Base-by-base conservation (phyloP, 2,888 invertebrate species). In the Deroplatys truncata region DNA sequence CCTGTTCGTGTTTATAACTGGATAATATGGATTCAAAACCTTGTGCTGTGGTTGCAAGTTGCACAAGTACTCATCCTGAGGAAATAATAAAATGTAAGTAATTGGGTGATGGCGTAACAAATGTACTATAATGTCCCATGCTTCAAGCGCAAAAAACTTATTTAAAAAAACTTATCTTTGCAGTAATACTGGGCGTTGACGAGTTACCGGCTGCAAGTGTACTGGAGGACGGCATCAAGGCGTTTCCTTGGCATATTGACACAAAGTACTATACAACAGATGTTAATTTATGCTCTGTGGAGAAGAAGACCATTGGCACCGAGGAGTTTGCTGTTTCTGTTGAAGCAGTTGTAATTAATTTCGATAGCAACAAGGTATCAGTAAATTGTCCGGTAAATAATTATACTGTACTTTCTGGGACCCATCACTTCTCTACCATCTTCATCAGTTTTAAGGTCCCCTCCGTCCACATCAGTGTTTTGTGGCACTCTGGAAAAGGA, bases 241-340 rank as follows among this genome's bases (percentile, higher is more conserved):
- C 93, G 90, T 94, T 94, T 92, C 92, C 94, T 1, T 96, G 96
- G 95, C 94, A 94, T 90, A 95, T 97, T 90, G 95, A 96, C 91
- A 97, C 96, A 83, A 97, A 97, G 93, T 97, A 97, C 93, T 97
- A 97, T 92, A 94, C 95, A 85, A 95, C 96, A 20, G 94, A 95
- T 92, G 94, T 96, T 72, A 93, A 94, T 91, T 92, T 97, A 29
- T 95, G 95, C 91, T 93, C 94, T 0, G 93, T 95, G 88, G 93
- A 94, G 92, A 92, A 93, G 91, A 93, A 94, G 90, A 94, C 94
- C 56, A 92, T 94, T 88, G 93, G 95, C 31, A 93, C 93, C 90
- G 93, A 94, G 91, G 93, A 93, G 84, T 93, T 95, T 91, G 93
- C 94, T 20, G 92, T 94, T 84, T 92, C 93, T 89, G 94, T 96